Evolutionary conservation across 2,888 invertebrate genomes (phyloP).

Genomic region (Corbicula japonica): DNA sequence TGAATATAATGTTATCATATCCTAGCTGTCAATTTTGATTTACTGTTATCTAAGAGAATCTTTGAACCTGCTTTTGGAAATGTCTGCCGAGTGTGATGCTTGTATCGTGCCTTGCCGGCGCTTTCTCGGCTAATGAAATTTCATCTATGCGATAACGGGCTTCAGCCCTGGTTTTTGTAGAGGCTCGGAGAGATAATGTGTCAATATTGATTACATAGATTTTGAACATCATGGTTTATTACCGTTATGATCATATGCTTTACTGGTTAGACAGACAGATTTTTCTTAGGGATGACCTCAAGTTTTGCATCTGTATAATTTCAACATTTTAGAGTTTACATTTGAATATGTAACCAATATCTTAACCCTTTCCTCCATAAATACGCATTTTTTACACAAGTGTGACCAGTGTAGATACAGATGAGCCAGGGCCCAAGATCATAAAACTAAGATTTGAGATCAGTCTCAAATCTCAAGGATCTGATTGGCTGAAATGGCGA

Average conservation of each 20-base stretch:
- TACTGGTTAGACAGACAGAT: no score
- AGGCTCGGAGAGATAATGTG: conserved; percentile 44
- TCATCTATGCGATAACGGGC: conserved; percentile 56
- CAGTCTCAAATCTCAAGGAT: no score
- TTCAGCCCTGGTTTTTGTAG: conserved; percentile 35
- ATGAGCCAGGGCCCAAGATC: no score
- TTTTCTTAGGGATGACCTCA: no score
- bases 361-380: no score
- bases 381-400: no score
- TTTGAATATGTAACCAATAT: no score
- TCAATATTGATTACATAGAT: conserved; percentile 49
- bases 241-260: conserved; percentile 31
- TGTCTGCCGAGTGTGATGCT: conserved; percentile 44
- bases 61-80: conserved; percentile 15
- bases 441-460: no score
- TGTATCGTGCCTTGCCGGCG: conserved; percentile 35
- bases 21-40: conserved; percentile 52
- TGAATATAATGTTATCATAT: conserved; percentile 37
- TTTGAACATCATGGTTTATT: conserved; percentile 38
- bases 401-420: no score
- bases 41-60: conserved; percentile 39
- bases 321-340: no score
- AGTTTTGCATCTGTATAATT: no score
- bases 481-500: no score
- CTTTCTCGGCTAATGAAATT: conserved; percentile 60